These are phyloP conservation scores for Zaprionus davidi DNA, from an alignment of 1,140 invertebrate genomes.

Conservation along the genomic window DNA sequence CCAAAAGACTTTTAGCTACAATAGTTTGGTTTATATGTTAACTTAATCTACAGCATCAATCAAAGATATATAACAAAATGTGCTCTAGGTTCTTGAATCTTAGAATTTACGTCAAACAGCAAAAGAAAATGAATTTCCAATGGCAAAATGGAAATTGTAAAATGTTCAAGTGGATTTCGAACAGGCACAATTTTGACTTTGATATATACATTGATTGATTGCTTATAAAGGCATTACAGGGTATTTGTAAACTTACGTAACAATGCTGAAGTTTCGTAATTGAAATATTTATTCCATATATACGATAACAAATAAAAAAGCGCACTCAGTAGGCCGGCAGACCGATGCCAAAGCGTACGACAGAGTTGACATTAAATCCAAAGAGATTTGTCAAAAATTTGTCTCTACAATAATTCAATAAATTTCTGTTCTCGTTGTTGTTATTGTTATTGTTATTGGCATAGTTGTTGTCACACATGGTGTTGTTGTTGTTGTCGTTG, in stretches of 20 bases:
- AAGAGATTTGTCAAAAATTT: constrained; percentile 56
- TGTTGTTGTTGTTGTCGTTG: constrained; percentile 6
- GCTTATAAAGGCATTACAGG: too few relatives aligned
- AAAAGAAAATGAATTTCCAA: not conserved
- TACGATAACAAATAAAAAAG: not conserved
- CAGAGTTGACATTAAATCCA: constrained; percentile 38
- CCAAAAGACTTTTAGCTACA: too few relatives aligned
- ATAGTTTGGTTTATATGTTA: too few relatives aligned
- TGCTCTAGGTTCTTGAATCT: not conserved
- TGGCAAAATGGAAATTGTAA: not conserved
- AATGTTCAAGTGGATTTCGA: not conserved
- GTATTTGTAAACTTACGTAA: not conserved
- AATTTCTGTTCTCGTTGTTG: constrained; percentile 41
- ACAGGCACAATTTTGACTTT: not conserved
- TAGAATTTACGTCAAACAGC: not conserved
- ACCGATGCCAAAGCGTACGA: constrained; percentile 5
- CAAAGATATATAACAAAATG: not conserved
- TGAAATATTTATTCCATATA: not conserved
- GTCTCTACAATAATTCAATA: constrained; percentile 44
- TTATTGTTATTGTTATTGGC: constrained; percentile 16
- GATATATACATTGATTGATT: not conserved
- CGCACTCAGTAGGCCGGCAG: not conserved
- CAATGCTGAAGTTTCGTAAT: not conserved
- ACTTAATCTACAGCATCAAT: not conserved
- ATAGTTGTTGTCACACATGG: constrained; percentile 11